phyloP scores from a whole-genome alignment of 2,113 vertebrate genomes.

The Elaphurus davidianus region DNA sequence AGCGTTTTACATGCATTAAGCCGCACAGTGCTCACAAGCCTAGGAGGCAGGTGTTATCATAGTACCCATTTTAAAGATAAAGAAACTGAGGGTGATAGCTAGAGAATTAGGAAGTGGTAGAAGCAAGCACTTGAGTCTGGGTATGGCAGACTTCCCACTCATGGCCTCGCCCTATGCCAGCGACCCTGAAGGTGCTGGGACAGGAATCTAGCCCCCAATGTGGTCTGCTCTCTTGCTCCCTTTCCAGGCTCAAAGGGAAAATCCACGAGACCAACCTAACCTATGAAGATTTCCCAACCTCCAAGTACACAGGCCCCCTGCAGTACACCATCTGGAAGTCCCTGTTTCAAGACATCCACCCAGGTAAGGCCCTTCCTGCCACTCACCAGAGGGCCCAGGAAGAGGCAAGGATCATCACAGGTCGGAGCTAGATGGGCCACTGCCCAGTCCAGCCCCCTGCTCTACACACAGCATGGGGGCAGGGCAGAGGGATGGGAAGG shows the following conservation, averaged over 20 bases:
- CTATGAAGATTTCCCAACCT: slow-evolving; percentile 97
- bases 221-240: background rate
- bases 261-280: slow-evolving; percentile 97
- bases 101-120: background rate
- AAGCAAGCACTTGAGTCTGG: background rate
- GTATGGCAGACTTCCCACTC: background rate
- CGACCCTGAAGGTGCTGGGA: background rate
- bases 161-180: background rate
- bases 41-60: background rate
- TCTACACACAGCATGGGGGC: background rate
- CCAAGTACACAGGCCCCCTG: slow-evolving; percentile 97
- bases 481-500: background rate
- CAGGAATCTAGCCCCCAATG: background rate
- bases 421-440: background rate
- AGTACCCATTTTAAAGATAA: background rate
- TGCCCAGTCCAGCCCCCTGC: background rate
- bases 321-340: slow-evolving; percentile 99
- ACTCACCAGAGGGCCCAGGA: background rate
- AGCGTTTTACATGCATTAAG: background rate
- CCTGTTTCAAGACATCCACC: slow-evolving; percentile 96
- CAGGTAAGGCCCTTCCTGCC: slow-evolving; percentile 84
- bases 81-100: background rate
- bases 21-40: background rate
- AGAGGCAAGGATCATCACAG: background rate
- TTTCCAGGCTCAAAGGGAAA: slow-evolving; percentile 94